These are phyloP conservation scores for Coenonympha glycerion DNA, from an alignment of 2,888 invertebrate species.

Conservation along the genomic window DNA sequence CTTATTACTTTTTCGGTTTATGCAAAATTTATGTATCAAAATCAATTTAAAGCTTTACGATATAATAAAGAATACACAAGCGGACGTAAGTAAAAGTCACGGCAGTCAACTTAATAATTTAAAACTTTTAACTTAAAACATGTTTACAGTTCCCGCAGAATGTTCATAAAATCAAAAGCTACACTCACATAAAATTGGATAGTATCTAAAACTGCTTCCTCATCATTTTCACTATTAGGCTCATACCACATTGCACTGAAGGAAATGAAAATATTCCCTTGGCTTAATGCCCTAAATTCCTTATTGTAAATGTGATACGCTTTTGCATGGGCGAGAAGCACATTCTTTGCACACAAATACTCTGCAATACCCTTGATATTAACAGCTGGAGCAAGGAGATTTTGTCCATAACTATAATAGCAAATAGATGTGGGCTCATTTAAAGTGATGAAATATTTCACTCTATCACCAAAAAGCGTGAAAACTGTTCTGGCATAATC, in stretches of 20 bases:
- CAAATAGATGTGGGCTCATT: constrained; percentile 74
- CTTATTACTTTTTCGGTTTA: too few relatives aligned
- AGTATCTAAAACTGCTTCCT: constrained; percentile 52
- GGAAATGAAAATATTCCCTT: constrained; percentile 55
- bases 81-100: too few relatives aligned
- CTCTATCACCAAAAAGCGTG: constrained; percentile 64
- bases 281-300: constrained; percentile 46
- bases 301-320: constrained; percentile 52
- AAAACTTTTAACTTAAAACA: too few relatives aligned
- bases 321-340: constrained; percentile 72
- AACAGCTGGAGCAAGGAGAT: not conserved
- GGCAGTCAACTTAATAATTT: too few relatives aligned
- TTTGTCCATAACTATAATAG: not conserved
- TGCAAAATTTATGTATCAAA: too few relatives aligned
- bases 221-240: constrained; percentile 58
- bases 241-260: constrained; percentile 74
- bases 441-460: constrained; percentile 76
- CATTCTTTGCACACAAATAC: constrained; percentile 62
- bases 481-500: constrained; percentile 68
- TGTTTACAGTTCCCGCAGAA: too few relatives aligned
- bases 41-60: too few relatives aligned
- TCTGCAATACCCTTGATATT: not conserved
- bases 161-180: too few relatives aligned
- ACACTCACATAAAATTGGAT: constrained; percentile 40
- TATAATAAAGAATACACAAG: too few relatives aligned